phyloP scores from a whole-genome alignment of 2,797 vertebrate species.

The Chrosomus eos region DNA sequence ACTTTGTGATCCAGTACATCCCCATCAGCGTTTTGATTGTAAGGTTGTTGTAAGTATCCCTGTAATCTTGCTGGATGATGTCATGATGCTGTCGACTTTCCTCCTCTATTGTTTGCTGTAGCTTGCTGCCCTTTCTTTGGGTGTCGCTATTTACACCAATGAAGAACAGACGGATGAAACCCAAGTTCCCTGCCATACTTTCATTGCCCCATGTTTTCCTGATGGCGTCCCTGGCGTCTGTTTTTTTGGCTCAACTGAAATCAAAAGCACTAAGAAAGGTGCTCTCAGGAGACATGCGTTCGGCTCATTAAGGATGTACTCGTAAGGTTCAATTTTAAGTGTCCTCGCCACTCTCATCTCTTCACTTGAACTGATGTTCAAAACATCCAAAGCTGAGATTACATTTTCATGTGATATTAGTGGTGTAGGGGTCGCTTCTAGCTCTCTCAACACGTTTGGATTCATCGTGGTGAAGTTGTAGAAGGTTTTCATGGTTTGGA shows the following conservation, averaged over 20 bases:
- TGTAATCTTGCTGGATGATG: conserved; percentile 94
- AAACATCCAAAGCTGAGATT: conserved; percentile 77
- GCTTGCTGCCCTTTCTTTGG: conserved; percentile 69
- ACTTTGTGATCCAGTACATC: conserved; percentile 93
- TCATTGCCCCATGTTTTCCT: conserved; percentile 96
- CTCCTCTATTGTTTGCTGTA: conserved; percentile 83
- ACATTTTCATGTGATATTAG: conserved; percentile 71
- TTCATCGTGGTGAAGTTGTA: conserved; percentile 77
- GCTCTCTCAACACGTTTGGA: conserved; percentile 78
- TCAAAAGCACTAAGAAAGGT: conserved; percentile 91
- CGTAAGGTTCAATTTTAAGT: conserved; percentile 80
- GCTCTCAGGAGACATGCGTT: conserved; percentile 81
- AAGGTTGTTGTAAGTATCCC: conserved; percentile 94
- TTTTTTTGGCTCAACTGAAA: conserved; percentile 88
- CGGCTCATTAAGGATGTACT: conserved; percentile 89
- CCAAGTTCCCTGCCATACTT: conserved; percentile 80
- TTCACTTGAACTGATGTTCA: conserved; percentile 82
- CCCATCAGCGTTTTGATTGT: conserved; percentile 98
- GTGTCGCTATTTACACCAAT: conserved; percentile 81
- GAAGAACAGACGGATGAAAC: conserved; percentile 87
- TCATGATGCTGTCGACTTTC: conserved; percentile 89
- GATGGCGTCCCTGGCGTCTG: conserved; percentile 90
- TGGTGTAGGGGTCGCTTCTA: conserved; percentile 74
- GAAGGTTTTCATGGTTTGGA: conserved; percentile 75
- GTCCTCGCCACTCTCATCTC: conserved; percentile 70